Conservation (phyloP, 2,113 vertebrate genomes). For the Eolophus roseicapilla region DNA sequence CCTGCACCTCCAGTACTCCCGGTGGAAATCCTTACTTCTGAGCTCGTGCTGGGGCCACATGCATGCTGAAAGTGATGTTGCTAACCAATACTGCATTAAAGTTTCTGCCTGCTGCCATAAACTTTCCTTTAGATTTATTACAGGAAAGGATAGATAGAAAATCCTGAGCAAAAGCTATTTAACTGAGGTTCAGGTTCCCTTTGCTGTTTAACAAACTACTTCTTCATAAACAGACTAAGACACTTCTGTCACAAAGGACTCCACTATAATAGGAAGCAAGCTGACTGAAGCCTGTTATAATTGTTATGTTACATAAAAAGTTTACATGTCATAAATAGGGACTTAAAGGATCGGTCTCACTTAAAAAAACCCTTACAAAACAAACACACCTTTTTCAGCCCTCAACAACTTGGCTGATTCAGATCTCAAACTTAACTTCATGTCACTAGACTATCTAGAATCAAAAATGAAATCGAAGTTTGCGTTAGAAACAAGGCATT, state of each 20-base stretch:
- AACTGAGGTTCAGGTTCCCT: neutral
- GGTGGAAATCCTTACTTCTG: neutral
- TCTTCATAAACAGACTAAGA: neutral
- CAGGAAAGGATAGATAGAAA: neutral
- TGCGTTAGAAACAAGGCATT: neutral
- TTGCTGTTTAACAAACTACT: neutral
- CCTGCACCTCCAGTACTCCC: neutral
- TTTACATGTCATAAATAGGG: neutral
- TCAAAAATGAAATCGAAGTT: neutral
- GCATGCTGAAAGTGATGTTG: accelerated
- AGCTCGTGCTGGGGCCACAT: neutral
- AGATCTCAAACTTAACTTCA: neutral
- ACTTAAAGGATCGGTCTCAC: neutral
- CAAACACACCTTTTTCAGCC: neutral
- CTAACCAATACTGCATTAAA: neutral
- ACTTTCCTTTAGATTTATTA: neutral
- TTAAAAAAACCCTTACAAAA: neutral
- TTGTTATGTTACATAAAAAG: neutral
- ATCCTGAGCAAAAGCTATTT: neutral
- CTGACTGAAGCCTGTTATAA: neutral
- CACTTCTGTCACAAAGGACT: neutral
- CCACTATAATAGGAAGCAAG: neutral
- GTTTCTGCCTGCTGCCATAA: neutral
- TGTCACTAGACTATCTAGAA: neutral
- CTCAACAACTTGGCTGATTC: neutral